Conservation (phyloP, 2,113 vertebrate species). For the Sander vitreus region DNA sequence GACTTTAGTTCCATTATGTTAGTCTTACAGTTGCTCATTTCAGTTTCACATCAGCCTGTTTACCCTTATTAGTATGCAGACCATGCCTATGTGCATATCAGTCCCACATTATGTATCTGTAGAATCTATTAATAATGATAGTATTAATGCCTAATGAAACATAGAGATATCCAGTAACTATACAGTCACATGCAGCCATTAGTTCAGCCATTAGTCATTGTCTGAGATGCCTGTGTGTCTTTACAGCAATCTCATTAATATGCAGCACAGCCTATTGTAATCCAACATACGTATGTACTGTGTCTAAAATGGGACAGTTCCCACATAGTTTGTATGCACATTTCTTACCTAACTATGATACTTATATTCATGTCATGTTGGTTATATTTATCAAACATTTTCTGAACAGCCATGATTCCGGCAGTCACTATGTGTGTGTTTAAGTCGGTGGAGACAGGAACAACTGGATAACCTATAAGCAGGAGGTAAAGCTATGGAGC, state of each 20-base stretch:
- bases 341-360: too few relatives aligned
- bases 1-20: background rate
- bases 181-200: background rate
- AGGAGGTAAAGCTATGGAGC: constrained; percentile 19
- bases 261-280: too few relatives aligned
- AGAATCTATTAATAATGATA: background rate
- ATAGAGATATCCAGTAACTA: background rate
- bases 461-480: background rate
- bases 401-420: too few relatives aligned
- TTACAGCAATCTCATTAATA: background rate
- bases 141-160: background rate
- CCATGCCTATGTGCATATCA: background rate
- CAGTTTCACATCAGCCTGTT: background rate
- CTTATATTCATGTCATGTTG: too few relatives aligned
- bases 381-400: too few relatives aligned
- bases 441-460: too few relatives aligned
- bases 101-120: background rate
- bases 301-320: too few relatives aligned
- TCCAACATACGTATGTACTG: too few relatives aligned
- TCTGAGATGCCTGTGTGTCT: background rate
- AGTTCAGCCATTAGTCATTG: background rate
- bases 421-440: too few relatives aligned
- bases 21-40: background rate
- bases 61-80: background rate
- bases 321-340: too few relatives aligned